Conservation (phyloP, 2,888 invertebrate genomes). For the Horisme vitalbata region DNA sequence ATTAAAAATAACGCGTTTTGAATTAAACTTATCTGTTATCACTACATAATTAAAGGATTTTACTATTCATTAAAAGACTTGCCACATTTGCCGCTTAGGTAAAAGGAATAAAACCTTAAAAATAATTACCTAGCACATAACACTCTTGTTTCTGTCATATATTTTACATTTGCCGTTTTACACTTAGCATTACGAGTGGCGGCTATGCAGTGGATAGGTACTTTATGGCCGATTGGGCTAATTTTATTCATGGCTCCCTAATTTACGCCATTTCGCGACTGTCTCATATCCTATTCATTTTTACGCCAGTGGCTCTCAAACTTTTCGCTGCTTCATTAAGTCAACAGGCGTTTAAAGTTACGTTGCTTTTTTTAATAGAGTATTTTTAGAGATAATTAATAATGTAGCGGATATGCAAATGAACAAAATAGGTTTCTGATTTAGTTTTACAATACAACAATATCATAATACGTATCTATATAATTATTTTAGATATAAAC, state of each 20-base stretch:
- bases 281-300: constrained; percentile 28
- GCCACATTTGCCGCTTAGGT: not conserved
- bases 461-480: too few species aligned
- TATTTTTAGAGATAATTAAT: too few species aligned
- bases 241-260: constrained; percentile 35
- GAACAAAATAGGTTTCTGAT: too few species aligned
- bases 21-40: too few species aligned
- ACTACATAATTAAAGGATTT: too few species aligned
- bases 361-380: too few species aligned
- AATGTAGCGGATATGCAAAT: too few species aligned
- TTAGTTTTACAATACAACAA: too few species aligned
- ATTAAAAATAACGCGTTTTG: too few species aligned
- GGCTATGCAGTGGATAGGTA: constrained; percentile 10
- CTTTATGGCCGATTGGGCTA: constrained; percentile 26
- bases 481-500: too few species aligned
- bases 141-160: constrained; percentile 5
- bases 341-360: constrained; percentile 24
- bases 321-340: constrained; percentile 31
- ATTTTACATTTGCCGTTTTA: not conserved
- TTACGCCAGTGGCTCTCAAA: constrained; percentile 28
- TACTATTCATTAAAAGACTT: not conserved
- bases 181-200: not conserved
- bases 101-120: constrained; percentile 8
- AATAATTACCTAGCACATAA: constrained; percentile 16
- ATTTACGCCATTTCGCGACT: constrained; percentile 27